Percentiles rank a stretch among this genome's conserved stretches.
phyloP scores from a whole-genome alignment of 1,140 invertebrate genomes.

The Drosophila mojavensis region DNA sequence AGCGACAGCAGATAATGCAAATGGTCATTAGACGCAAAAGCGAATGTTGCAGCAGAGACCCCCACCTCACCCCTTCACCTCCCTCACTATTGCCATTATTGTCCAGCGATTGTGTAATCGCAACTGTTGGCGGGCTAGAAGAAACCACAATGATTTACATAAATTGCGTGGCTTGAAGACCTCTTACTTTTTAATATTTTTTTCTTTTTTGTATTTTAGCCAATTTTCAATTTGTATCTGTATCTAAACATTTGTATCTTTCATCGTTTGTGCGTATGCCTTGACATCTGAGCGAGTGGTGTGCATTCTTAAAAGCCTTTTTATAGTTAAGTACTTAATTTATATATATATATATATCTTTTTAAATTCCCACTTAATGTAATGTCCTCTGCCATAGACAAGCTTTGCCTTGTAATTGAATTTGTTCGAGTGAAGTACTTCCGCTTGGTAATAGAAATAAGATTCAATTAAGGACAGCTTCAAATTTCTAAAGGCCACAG shows the following conservation, averaged over 20 bases:
- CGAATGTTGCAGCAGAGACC: slow-evolving; percentile 25
- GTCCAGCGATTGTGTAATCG: slow-evolving; percentile 59
- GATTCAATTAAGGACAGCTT: slow-evolving; percentile 31
- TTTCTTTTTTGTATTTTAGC: slow-evolving; percentile 21
- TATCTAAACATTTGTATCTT: slow-evolving; percentile 38
- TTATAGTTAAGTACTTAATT: slow-evolving; percentile 8
- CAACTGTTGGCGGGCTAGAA: slow-evolving; percentile 48
- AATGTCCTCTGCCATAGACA: slow-evolving; percentile 24
- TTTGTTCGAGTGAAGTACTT: slow-evolving; percentile 34
- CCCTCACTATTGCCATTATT: slow-evolving; percentile 12
- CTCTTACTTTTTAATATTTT: slow-evolving; percentile 60
- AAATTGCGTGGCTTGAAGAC: slow-evolving; percentile 61
- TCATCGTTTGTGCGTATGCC: slow-evolving; percentile 1
- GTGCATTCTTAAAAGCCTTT: background rate
- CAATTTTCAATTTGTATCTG: slow-evolving; percentile 38
- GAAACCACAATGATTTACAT: slow-evolving; percentile 77
- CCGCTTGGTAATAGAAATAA: slow-evolving; percentile 11
- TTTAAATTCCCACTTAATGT: background rate
- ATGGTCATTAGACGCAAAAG: slow-evolving; percentile 72
- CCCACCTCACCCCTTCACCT: background rate
- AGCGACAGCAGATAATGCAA: slow-evolving; percentile 67
- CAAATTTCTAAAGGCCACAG: slow-evolving; percentile 4
- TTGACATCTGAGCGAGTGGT: slow-evolving; percentile 40
- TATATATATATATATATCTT: background rate
- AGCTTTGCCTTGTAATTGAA: slow-evolving; percentile 51